Evolutionary conservation across 2,888 invertebrate genomes (phyloP), one percentile per base, ranked within the genome.

Genomic region (Tillus elongatus): DNA sequence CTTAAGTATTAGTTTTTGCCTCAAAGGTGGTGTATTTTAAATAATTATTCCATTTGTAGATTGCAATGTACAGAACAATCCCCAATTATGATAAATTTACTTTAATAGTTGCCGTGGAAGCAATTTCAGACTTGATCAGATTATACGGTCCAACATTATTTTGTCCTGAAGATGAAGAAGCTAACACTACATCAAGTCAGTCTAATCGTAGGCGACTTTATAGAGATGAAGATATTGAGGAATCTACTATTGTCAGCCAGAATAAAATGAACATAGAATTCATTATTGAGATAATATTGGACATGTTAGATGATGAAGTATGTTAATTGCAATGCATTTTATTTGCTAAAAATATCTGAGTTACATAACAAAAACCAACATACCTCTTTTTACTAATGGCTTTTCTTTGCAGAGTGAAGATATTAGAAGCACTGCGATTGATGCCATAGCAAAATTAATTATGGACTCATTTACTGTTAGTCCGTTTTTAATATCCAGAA

Each of bases 231-330:
- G 45, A 49, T 11, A 46, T 46, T 29, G 43, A 41, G 2, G 35
- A 40, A 26, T 19, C 40, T 13, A 13, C 15, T 28, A 28, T 37
- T 38, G n/a, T 41, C 13, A 36, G 13, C 14, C 28, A 39, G 12
- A 35, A 39, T 15, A 45, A 36, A 24, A 43, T 49, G 26, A 42
- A 40, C 10, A 37, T 45, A 6, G 44, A 46, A 28, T 31, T 35
- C 14, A 41, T 54, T 35, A 43, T 48, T 14, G 50, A 51, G 19
- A 44, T 49, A 31, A 41, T 53, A 11, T 15, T 52, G 35, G 51
- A 52, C 39, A 47, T 53, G 45, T 33, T 54, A 16, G 51, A 53
- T 30, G 51, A 49, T 38, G 54, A 53, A 41, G 53, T 52, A 36
- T 37, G 40, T 12, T 15, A 14, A 12, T n/a, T n/a, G n/a, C n/a